Conservation (phyloP, 1,140 invertebrate genomes). For the Hetaerina americana region DNA sequence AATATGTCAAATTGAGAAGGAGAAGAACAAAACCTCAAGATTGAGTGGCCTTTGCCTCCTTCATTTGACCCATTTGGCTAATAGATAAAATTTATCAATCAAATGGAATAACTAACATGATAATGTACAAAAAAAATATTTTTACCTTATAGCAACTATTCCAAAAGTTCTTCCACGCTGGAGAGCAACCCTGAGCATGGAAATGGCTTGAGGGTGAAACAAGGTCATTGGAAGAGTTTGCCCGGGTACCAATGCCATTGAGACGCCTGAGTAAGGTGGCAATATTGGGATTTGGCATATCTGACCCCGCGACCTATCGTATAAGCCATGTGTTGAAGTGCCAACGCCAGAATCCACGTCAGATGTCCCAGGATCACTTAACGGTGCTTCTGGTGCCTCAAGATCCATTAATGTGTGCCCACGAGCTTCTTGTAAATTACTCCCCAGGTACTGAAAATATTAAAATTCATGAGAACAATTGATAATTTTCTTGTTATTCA, state of each 20-base stretch:
- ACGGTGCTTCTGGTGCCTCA: neutral
- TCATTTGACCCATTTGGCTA: too few relatives aligned
- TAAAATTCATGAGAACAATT: conserved; percentile 3
- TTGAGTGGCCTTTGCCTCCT: too few relatives aligned
- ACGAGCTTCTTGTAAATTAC: conserved; percentile 43
- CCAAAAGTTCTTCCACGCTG: conserved; percentile 46
- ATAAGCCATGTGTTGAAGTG: too few relatives aligned
- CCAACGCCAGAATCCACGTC: too few relatives aligned
- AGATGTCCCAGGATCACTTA: conserved; percentile 11
- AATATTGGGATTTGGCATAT: conserved; percentile 38
- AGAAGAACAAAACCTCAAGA: too few relatives aligned
- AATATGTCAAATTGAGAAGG: too few relatives aligned
- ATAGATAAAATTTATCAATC: too few relatives aligned
- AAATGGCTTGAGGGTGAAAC: conserved; percentile 35
- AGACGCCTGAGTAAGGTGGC: conserved; percentile 39
- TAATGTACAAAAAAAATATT: too few relatives aligned
- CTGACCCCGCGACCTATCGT: conserved; percentile 33
- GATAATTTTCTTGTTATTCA: conserved; percentile 4
- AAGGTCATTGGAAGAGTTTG: conserved; percentile 57
- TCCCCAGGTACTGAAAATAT: conserved; percentile 43
- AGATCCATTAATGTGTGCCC: conserved; percentile 46
- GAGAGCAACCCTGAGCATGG: conserved; percentile 41
- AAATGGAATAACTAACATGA: too few relatives aligned
- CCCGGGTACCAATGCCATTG: conserved; percentile 47
- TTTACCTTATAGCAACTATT: conserved; percentile 27